Conservation (phyloP, 2,113 vertebrate genomes). For the Uropsilus gracilis region DNA sequence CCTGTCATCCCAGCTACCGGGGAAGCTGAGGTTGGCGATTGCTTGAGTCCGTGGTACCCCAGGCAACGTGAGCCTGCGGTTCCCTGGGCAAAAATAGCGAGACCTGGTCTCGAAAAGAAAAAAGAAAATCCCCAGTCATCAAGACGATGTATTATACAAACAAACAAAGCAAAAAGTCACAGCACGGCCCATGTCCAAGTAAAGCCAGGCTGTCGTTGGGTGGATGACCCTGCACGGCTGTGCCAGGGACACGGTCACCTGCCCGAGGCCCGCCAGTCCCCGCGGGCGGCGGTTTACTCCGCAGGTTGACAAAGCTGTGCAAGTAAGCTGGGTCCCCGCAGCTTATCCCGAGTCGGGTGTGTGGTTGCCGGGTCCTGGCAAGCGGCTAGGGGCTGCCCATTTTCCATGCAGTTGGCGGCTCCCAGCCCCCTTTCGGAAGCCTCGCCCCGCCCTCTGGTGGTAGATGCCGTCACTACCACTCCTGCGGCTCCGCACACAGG, state of each 20-base stretch:
- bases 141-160: too few relatives aligned
- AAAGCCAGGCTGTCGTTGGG: not conserved
- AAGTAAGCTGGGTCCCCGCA: not conserved
- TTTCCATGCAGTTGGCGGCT: not conserved
- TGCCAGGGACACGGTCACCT: not conserved
- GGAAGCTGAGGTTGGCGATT: too few relatives aligned
- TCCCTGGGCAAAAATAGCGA: too few relatives aligned
- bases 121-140: too few relatives aligned
- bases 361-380: not conserved
- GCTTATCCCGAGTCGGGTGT: not conserved
- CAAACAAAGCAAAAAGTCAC: too few relatives aligned
- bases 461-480: not conserved
- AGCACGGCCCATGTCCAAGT: not conserved
- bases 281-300: not conserved
- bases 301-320: not conserved
- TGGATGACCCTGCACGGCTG: not conserved
- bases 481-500: not conserved
- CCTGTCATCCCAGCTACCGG: too few relatives aligned
- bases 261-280: not conserved
- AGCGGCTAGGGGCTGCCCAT: not conserved
- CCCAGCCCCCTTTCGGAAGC: not conserved
- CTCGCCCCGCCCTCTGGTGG: not conserved
- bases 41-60: too few relatives aligned
- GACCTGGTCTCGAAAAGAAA: too few relatives aligned
- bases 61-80: too few relatives aligned